Base-by-base conservation (phyloP, 2,113 vertebrate species). In the Saimiri boliviensis region DNA sequence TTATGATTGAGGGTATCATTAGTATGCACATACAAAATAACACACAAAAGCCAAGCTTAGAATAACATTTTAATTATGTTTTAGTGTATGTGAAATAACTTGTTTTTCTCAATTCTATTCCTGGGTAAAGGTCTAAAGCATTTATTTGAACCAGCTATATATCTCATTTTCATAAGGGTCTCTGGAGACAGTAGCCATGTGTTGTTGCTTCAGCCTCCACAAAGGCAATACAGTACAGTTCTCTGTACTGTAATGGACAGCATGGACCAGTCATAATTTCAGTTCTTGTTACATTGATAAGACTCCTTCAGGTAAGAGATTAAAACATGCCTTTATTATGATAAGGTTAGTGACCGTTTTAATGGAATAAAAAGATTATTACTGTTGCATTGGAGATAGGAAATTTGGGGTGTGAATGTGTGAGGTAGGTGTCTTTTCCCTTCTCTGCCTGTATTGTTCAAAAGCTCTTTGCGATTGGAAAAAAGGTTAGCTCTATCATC, bases 271-370 rank as follows among this genome's bases (percentile, higher is more conserved):
- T 66, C 30, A 60, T 47, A 42, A 32, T 94, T 82, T 68, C 91
- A 86, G n/a, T 49, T 86, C 76, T 82, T 96, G 49, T 92, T 85
- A 84, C 73, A 17, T 42, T 94, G 96, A 96, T 85, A 92, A 96
- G 85, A 70, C 94, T 79, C 47, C 84, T 89, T 63, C 96, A 91
- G 97, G 97, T 97, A 97, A 96, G 96, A 91, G 77, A 88, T 70
- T 77, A 92, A 93, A 98, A 80, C 60, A 58, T 32, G 91, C 30
- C 82, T 97, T 74, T 79, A 86, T 90, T 95, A 71, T 95, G 92
- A 86, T 79, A 85, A 95, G 83, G 76, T 90, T 97, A 92, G 81
- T 94, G 95, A 63, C 76, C 71, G 85, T 89, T 91, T 92, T 88
- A 95, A 93, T 86, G 70, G 70, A 94, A 93, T 94, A 90, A 96